Conservation (phyloP, 2,797 vertebrate genomes). For the Chrosomus eos region DNA sequence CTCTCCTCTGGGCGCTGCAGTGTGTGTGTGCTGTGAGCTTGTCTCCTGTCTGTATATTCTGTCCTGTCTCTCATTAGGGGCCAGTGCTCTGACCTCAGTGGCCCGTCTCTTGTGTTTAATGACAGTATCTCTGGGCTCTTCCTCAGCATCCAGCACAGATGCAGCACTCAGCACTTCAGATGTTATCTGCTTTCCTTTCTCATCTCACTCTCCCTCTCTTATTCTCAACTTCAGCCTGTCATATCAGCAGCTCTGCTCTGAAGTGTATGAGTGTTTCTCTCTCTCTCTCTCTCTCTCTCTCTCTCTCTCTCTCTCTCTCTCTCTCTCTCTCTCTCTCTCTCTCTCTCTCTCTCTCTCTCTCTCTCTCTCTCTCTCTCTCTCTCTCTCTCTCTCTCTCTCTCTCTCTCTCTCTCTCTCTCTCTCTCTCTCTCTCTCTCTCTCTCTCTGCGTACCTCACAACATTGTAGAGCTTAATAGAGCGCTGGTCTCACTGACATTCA, state of each 20-base stretch:
- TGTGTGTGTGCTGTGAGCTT: background rate
- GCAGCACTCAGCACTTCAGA: constrained; percentile 37
- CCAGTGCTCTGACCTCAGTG: constrained; percentile 14
- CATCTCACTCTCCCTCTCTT: constrained; percentile 29
- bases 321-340: background rate
- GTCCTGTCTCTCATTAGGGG: constrained; percentile 8
- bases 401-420: too few species aligned
- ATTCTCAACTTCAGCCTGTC: constrained; percentile 23
- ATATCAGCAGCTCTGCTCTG: constrained; percentile 1
- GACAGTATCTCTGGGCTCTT: constrained; percentile 20
- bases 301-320: too few species aligned
- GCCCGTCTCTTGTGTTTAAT: constrained; percentile 27
- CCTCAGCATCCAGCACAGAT: constrained; percentile 10
- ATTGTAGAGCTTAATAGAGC: background rate
- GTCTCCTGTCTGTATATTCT: constrained; percentile 10
- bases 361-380: background rate
- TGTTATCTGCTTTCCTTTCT: constrained; percentile 30
- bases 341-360: background rate
- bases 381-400: background rate
- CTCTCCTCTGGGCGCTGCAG: background rate
- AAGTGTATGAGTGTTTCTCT: constrained; percentile 1
- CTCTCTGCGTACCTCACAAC: constrained; percentile 8
- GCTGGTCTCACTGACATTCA: constrained; percentile 36
- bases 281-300: background rate
- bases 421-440: background rate